phyloP scores from a whole-genome alignment of 1,140 invertebrate genomes.

The Ips nitidus region DNA sequence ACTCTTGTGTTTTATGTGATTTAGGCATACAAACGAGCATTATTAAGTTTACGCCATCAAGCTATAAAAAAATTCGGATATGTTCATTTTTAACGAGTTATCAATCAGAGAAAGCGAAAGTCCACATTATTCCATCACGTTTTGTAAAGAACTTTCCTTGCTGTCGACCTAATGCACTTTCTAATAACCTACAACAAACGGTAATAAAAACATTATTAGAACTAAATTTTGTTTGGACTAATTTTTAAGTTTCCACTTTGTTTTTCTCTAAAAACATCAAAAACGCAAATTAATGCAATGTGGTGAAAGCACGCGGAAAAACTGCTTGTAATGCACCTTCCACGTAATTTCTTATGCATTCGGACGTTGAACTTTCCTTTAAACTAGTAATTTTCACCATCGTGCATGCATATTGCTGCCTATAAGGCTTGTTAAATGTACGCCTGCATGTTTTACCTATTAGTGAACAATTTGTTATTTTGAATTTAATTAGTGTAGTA shows the following conservation, averaged over 20 bases:
- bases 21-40: neutral
- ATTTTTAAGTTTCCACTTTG: neutral
- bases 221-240: neutral
- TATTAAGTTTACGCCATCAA: slow-evolving; percentile 1
- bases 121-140: slow-evolving; percentile 23
- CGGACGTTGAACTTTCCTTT: slow-evolving; percentile 30
- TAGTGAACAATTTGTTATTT: too few relatives aligned
- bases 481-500: too few relatives aligned
- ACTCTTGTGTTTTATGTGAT: neutral
- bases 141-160: slow-evolving; percentile 19
- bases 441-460: neutral
- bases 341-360: slow-evolving; percentile 30
- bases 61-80: slow-evolving; percentile 1
- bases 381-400: slow-evolving; percentile 28
- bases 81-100: slow-evolving; percentile 25
- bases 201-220: slow-evolving; percentile 2
- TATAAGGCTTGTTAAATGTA: neutral
- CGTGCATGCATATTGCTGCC: neutral
- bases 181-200: slow-evolving; percentile 17
- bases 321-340: slow-evolving; percentile 25
- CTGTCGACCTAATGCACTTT: slow-evolving; percentile 12
- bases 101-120: slow-evolving; percentile 26
- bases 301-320: slow-evolving; percentile 31
- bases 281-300: neutral
- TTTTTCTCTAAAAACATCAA: neutral